These are phyloP conservation scores for Neopipo cinnamomea DNA, from an alignment of 2,113 vertebrate genomes.

Conservation along the genomic window DNA sequence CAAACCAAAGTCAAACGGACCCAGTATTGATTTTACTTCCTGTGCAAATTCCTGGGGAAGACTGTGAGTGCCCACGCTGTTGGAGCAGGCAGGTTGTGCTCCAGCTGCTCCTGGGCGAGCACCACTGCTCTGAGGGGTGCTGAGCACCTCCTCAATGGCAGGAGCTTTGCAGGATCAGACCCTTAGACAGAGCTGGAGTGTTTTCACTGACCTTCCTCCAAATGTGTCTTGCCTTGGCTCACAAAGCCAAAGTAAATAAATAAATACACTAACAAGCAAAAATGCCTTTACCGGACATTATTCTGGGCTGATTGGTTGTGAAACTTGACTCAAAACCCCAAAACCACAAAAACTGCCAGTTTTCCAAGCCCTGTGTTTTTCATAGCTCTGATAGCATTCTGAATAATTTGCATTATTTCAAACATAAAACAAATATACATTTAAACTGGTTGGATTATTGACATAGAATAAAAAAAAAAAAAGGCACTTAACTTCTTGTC, in stretches of 20 bases:
- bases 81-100: background rate
- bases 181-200: background rate
- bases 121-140: background rate
- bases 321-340: conserved; percentile 81
- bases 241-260: conserved; percentile 53
- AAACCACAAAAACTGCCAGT: conserved; percentile 82
- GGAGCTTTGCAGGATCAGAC: background rate
- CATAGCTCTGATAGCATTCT: conserved; percentile 71
- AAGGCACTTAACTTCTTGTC: background rate
- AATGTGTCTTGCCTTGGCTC: background rate
- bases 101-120: background rate
- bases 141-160: background rate
- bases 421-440: conserved; percentile 61
- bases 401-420: conserved; percentile 69
- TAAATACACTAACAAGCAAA: conserved; percentile 62
- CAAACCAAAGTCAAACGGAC: background rate
- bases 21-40: background rate
- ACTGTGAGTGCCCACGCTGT: rapidly evolving
- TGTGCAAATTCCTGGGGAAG: background rate
- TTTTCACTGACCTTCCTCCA: conserved; percentile 33
- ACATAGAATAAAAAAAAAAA: background rate
- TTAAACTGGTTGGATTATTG: conserved; percentile 39
- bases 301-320: conserved; percentile 79
- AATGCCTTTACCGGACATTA: conserved; percentile 74
- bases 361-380: conserved; percentile 77